phyloP scores from a whole-genome alignment of 2,888 invertebrate genomes.

The Biston betularia region DNA sequence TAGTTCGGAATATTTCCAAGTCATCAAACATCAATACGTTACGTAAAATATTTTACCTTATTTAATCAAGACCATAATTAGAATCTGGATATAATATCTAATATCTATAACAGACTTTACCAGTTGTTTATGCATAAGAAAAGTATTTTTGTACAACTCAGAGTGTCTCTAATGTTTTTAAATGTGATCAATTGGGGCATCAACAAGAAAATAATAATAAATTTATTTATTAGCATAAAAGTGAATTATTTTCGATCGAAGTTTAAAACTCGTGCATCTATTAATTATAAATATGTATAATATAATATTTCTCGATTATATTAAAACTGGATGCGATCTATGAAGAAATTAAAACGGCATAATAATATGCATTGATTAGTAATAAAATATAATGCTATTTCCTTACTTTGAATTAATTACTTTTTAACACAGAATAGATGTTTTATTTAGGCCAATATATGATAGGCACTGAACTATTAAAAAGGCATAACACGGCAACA shows the following conservation, averaged over 20 bases:
- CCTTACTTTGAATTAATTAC: slow-evolving; percentile 62
- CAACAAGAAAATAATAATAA: too few relatives aligned
- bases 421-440: slow-evolving; percentile 41
- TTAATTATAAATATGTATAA: slow-evolving; percentile 17
- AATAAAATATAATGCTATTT: slow-evolving; percentile 37
- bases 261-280: slow-evolving; percentile 42
- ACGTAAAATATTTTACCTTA: too few relatives aligned
- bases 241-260: slow-evolving; percentile 43
- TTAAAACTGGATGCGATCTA: slow-evolving; percentile 35
- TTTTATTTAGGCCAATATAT: slow-evolving; percentile 37
- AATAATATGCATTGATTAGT: slow-evolving; percentile 22
- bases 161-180: slow-evolving; percentile 5
- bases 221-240: slow-evolving; percentile 23
- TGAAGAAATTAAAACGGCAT: slow-evolving; percentile 21
- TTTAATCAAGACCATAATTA: too few relatives aligned
- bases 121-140: too few relatives aligned
- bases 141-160: not conserved
- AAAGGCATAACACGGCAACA: slow-evolving; percentile 25
- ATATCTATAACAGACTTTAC: too few relatives aligned
- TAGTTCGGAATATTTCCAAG: too few relatives aligned
- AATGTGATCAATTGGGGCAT: slow-evolving; percentile 25
- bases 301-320: slow-evolving; percentile 27
- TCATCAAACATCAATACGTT: too few relatives aligned
- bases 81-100: too few relatives aligned
- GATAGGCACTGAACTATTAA: slow-evolving; percentile 36